These are phyloP conservation scores for Diadema setosum DNA, from an alignment of 35 echinoderm and acorn worm genomes.

Conservation along the genomic window DNA sequence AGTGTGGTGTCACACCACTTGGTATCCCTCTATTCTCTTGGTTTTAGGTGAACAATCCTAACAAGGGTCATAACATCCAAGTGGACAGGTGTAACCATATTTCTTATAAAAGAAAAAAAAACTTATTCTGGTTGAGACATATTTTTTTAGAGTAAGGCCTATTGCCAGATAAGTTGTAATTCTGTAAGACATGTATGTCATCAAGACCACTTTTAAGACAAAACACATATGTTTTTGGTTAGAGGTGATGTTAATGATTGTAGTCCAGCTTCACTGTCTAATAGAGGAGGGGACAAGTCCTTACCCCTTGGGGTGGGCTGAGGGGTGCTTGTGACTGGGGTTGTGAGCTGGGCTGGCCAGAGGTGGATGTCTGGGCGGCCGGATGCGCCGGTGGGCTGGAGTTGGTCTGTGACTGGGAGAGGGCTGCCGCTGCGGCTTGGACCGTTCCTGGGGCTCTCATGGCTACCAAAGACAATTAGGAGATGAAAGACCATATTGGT, in stretches of 20 bases:
- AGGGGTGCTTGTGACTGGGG: slow-evolving; percentile 19
- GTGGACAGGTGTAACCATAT: too few species aligned
- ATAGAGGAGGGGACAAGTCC: not conserved
- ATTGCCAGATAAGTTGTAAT: not conserved
- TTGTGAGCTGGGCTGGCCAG: not conserved
- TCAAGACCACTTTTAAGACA: not conserved
- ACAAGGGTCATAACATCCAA: too few species aligned
- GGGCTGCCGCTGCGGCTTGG: slow-evolving; percentile 68
- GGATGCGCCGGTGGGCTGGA: not conserved
- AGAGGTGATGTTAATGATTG: not conserved
- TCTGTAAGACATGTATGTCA: not conserved
- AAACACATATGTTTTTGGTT: not conserved
- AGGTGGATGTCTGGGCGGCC: not conserved
- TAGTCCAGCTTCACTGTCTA: not conserved
- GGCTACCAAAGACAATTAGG: too few species aligned
- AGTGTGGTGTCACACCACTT: too few species aligned
- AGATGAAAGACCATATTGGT: too few species aligned
- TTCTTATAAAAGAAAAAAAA: not conserved
- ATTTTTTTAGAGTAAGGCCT: not conserved
- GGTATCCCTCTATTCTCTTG: too few species aligned
- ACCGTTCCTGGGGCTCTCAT: slow-evolving; percentile 79
- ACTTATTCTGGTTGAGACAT: not conserved
- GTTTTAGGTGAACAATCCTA: too few species aligned
- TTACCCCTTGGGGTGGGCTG: not conserved
- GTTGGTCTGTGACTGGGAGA: slow-evolving; percentile 31